A percentile compares a stretch with the other conserved stretches of the same genome.
These are phyloP conservation scores for Ridgeia piscesae DNA, from an alignment of 1,140 invertebrate genomes.

Conservation along the genomic window DNA sequence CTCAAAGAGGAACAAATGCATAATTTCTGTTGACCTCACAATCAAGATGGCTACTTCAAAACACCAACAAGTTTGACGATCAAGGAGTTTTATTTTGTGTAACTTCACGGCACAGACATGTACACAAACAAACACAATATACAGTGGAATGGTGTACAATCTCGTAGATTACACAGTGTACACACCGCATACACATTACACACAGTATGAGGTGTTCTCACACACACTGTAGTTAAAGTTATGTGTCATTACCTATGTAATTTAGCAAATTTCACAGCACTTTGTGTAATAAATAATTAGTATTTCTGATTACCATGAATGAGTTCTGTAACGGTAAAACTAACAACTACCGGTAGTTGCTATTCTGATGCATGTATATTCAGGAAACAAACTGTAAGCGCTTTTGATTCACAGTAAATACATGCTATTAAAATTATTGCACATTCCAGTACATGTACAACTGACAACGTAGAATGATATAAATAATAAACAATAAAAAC, in stretches of 20 bases:
- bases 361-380: not conserved
- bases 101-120: not conserved
- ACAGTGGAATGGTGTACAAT: not conserved
- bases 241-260: not conserved
- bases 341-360: not conserved
- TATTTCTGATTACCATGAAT: not conserved
- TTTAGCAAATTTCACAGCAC: not conserved
- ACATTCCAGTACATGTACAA: not conserved
- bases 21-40: not conserved
- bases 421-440: not conserved
- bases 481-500: not conserved
- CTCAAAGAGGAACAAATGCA: not conserved
- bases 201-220: not conserved
- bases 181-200: not conserved
- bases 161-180: not conserved
- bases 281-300: not conserved
- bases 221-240: not conserved
- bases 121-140: not conserved
- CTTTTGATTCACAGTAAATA: not conserved
- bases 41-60: not conserved
- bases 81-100: not conserved
- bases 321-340: not conserved
- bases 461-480: not conserved
- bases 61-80: not conserved
- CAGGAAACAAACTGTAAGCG: not conserved